phyloP scores from a whole-genome alignment of 2,113 vertebrate species.

The Garra rufa region DNA sequence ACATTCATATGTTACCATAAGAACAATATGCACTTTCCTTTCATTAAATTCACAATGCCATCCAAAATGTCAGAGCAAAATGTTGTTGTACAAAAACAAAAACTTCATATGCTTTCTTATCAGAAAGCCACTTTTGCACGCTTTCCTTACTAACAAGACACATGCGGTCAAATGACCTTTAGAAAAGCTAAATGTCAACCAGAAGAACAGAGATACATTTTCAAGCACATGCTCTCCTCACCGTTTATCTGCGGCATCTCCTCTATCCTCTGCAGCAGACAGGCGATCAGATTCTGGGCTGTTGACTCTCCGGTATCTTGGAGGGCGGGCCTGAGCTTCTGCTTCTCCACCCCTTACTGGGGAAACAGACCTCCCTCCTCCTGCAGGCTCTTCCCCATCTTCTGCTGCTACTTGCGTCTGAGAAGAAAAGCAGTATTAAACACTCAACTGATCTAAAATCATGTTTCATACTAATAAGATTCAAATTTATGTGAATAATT shows the following conservation, averaged over 20 bases:
- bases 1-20: background rate
- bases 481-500: background rate
- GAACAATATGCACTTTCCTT: background rate
- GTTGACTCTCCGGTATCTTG: conserved; percentile 88
- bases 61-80: background rate
- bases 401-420: conserved; percentile 79
- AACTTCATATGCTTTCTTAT: background rate
- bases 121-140: background rate
- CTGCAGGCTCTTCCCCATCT: conserved; percentile 86
- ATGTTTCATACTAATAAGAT: background rate
- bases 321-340: conserved; percentile 84
- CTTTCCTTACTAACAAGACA: background rate
- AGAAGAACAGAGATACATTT: background rate
- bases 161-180: background rate
- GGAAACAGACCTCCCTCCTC: conserved; percentile 81
- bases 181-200: conserved; percentile 25
- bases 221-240: conserved; percentile 60
- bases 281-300: conserved; percentile 94
- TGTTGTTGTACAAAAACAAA: background rate
- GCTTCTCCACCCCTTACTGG: conserved; percentile 83
- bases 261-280: conserved; percentile 88
- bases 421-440: background rate
- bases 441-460: background rate
- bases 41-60: background rate
- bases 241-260: conserved; percentile 88